phyloP scores from a whole-genome alignment of 2,113 vertebrate genomes.

The Phylloscopus trochiloides region DNA sequence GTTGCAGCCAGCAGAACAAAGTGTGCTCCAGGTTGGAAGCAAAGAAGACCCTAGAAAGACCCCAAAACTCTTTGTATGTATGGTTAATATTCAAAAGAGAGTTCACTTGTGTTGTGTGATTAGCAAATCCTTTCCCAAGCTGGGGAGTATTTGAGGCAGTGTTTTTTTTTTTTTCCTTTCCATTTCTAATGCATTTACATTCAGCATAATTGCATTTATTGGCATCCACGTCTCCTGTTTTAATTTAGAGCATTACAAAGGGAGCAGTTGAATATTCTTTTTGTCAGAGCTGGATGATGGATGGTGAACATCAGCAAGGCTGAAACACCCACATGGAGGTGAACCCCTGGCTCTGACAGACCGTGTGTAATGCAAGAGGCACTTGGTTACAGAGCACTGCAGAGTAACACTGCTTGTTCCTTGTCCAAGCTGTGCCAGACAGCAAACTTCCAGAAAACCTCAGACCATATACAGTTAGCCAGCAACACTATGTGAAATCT shows the following conservation, averaged over 20 bases:
- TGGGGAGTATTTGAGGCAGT: neutral
- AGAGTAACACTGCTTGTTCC: neutral
- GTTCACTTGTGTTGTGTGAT: neutral
- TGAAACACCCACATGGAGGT: neutral
- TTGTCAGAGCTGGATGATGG: neutral
- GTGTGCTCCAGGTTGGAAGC: neutral
- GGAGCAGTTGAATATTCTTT: neutral
- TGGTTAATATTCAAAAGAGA: neutral
- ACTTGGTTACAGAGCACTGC: neutral
- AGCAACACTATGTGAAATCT: conserved; percentile 34
- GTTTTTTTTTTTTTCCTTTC: neutral
- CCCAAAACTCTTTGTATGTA: rapidly evolving
- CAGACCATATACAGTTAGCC: conserved; percentile 64
- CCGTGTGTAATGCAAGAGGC: conserved; percentile 34
- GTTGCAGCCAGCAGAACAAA: neutral
- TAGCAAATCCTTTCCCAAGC: neutral
- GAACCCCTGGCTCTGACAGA: neutral
- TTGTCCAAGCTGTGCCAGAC: conserved; percentile 54
- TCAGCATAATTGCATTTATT: neutral
- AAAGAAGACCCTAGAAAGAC: neutral
- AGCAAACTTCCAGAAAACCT: conserved; percentile 60
- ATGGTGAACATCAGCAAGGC: neutral
- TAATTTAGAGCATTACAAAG: neutral
- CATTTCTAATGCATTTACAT: neutral
- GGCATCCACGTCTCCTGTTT: neutral